Percentiles rank a stretch among this genome's conserved stretches.
These are phyloP conservation scores for Malthinus seriepunctatus DNA, from an alignment of 2,888 invertebrate genomes.

Conservation along the genomic window DNA sequence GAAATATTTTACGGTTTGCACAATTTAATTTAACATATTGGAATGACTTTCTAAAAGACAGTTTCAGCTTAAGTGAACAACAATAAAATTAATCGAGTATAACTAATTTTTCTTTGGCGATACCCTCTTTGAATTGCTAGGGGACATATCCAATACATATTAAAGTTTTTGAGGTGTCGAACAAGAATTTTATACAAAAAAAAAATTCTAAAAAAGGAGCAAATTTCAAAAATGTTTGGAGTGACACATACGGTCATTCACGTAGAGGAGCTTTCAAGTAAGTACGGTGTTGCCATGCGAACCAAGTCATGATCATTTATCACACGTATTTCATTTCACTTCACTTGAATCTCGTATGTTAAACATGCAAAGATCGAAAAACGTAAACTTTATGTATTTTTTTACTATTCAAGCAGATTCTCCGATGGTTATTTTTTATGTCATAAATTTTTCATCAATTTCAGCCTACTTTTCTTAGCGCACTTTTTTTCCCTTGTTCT, in stretches of 20 bases:
- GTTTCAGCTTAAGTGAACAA: slow-evolving; percentile 4
- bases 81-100: slow-evolving; percentile 6
- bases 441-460: neutral
- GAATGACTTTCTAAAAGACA: neutral
- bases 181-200: slow-evolving; percentile 22
- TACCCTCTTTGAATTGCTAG: slow-evolving; percentile 3
- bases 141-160: neutral
- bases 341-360: slow-evolving; percentile 47
- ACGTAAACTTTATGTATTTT: neutral
- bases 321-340: slow-evolving; percentile 45
- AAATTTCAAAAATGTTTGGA: slow-evolving; percentile 27
- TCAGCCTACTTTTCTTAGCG: too few relatives aligned
- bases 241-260: slow-evolving; percentile 31
- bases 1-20: neutral
- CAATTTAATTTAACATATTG: slow-evolving; percentile 3
- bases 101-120: slow-evolving; percentile 5
- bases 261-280: slow-evolving; percentile 19
- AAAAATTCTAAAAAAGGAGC: slow-evolving; percentile 8
- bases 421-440: neutral
- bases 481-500: too few relatives aligned
- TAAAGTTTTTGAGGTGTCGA: slow-evolving; percentile 7
- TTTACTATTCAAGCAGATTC: neutral
- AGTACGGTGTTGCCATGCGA: slow-evolving; percentile 43
- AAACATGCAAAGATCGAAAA: slow-evolving; percentile 35
- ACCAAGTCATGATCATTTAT: slow-evolving; percentile 45